phyloP scores from a whole-genome alignment of 92 coral and sea anemone species.

The Epizoanthus stellaris region DNA sequence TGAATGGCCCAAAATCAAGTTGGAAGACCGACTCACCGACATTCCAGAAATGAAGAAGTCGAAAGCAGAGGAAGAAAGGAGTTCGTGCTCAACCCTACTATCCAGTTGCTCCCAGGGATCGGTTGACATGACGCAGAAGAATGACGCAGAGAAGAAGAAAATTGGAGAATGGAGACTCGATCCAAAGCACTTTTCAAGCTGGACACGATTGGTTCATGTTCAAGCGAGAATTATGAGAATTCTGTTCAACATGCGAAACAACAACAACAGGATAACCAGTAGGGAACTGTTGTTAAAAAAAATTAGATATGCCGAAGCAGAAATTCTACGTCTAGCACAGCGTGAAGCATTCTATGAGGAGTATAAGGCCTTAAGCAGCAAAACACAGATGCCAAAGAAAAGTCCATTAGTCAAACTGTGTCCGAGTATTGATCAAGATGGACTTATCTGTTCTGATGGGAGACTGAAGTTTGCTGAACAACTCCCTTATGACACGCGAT shows the following conservation, averaged over 20 bases:
- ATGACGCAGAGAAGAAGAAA: too few relatives aligned
- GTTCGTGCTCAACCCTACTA: too few relatives aligned
- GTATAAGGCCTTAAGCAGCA: conserved; percentile 46
- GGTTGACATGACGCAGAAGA: too few relatives aligned
- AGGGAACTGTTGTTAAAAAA: too few relatives aligned
- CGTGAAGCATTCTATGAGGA: conserved; percentile 53
- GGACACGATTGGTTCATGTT: background rate
- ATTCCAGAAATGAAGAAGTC: too few relatives aligned
- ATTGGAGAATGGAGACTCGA: conserved; percentile 53
- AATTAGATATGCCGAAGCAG: background rate
- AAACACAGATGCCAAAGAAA: conserved; percentile 37
- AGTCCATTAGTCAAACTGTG: conserved; percentile 26
- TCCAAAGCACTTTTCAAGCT: conserved; percentile 54
- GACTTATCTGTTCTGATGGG: conserved; percentile 54
- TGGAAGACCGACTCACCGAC: background rate
- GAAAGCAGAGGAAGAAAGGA: too few relatives aligned
- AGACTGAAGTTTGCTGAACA: conserved; percentile 59
- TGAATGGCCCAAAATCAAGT: conserved; percentile 55
- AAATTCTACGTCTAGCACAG: conserved; percentile 58
- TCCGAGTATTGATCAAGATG: conserved; percentile 63
- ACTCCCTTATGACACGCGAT: conserved; percentile 57
- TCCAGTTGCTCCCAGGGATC: too few relatives aligned
- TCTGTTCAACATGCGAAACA: conserved; percentile 39
- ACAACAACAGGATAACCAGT: conserved; percentile 25
- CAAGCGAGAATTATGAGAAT: background rate